A percentile compares a stretch with the other conserved stretches of the same genome.
Conservation (phyloP, 2,113 vertebrate species). For the Acanthisitta chloris region DNA sequence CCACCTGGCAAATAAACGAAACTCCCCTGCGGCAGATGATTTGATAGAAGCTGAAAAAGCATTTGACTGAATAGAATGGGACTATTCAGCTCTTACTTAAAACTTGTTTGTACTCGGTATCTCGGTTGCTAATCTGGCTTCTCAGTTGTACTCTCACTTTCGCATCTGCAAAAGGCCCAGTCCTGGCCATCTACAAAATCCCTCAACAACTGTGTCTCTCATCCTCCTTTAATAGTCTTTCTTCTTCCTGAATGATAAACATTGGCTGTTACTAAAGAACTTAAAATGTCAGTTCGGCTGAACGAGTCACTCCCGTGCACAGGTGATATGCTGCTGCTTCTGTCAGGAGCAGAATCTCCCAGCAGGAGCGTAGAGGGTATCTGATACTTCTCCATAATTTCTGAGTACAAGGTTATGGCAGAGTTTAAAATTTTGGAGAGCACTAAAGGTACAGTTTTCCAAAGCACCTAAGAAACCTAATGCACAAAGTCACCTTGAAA, state of each 20-base stretch:
- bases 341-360: neutral
- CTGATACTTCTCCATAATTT: neutral
- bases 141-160: conserved; percentile 37
- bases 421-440: neutral
- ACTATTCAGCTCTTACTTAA: conserved; percentile 23
- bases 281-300: neutral
- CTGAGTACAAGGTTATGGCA: neutral
- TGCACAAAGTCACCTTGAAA: conserved; percentile 16
- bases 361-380: fast-evolving
- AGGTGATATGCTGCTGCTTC: neutral
- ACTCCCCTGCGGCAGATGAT: conserved; percentile 53
- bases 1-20: conserved; percentile 42
- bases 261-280: neutral
- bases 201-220: neutral
- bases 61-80: conserved; percentile 46
- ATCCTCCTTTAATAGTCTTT: neutral
- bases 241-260: neutral
- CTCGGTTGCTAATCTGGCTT: neutral
- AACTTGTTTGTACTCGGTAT: conserved; percentile 28
- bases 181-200: neutral
- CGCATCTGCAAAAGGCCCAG: neutral
- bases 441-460: neutral
- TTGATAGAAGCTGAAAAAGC: conserved; percentile 57
- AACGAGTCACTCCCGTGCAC: neutral
- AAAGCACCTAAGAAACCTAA: neutral